Conservation (phyloP, 2,888 invertebrate genomes). For the Mantis religiosa region DNA sequence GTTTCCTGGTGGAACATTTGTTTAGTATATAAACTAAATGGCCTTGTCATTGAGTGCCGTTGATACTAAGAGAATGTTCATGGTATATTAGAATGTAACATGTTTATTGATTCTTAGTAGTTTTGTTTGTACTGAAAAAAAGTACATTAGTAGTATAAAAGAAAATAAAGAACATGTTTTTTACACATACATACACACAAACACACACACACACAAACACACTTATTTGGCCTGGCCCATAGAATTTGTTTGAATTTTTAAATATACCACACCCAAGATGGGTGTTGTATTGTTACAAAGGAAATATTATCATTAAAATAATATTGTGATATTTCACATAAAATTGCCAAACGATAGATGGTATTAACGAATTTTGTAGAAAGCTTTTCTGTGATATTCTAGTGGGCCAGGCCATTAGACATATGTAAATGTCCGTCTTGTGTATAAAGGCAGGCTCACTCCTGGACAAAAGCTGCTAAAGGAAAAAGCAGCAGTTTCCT, state of each 20-base stretch:
- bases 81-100: conserved; percentile 15
- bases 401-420: conserved; percentile 44
- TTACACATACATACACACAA: conserved; percentile 23
- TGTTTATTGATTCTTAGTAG: conserved; percentile 12
- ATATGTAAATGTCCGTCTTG: conserved; percentile 13
- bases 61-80: conserved; percentile 23
- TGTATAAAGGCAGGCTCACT: conserved; percentile 31
- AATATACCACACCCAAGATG: conserved; percentile 11
- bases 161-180: conserved; percentile 21
- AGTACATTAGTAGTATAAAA: conserved; percentile 1
- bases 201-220: conserved; percentile 14
- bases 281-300: conserved; percentile 8
- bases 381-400: conserved; percentile 47
- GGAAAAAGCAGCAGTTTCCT: background rate
- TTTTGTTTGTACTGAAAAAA: conserved; percentile 17
- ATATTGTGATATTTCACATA: background rate
- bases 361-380: background rate
- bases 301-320: background rate
- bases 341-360: conserved; percentile 10
- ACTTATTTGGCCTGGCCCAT: conserved; percentile 29
- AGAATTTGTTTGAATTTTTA: conserved; percentile 30
- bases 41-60: conserved; percentile 21
- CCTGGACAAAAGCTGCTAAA: conserved; percentile 19
- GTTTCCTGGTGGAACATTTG: background rate
- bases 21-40: background rate